phyloP scores from a whole-genome alignment of 2,797 vertebrate species.

The Aplochiton taeniatus region DNA sequence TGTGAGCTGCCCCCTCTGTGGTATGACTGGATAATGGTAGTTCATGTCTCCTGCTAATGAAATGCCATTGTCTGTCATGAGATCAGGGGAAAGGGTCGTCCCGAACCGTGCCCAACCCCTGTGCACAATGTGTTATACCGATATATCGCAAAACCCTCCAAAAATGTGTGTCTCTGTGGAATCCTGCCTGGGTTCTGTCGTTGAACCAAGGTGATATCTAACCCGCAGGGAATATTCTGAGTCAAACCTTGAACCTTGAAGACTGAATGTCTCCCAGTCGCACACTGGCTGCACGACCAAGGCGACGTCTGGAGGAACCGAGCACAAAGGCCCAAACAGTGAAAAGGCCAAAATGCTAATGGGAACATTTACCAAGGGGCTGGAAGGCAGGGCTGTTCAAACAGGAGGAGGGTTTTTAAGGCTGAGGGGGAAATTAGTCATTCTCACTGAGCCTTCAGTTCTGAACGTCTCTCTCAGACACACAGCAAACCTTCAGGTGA shows the following conservation, averaged over 20 bases:
- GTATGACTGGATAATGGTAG: constrained; percentile 69
- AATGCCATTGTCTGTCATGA: constrained; percentile 77
- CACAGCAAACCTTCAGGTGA: not conserved
- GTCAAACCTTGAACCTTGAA: too few species aligned
- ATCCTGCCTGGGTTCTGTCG: too few species aligned
- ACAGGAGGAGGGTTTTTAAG: constrained; percentile 65
- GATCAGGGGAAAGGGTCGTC: constrained; percentile 69
- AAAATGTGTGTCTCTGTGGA: too few species aligned
- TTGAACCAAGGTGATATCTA: too few species aligned
- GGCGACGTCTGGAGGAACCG: too few species aligned
- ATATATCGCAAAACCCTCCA: too few species aligned
- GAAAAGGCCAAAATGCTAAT: constrained; percentile 86
- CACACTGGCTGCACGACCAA: too few species aligned
- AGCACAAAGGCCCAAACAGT: constrained; percentile 55
- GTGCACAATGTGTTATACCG: constrained; percentile 28
- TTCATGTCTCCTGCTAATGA: constrained; percentile 72
- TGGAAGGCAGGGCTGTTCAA: constrained; percentile 70
- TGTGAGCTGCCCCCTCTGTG: constrained; percentile 66
- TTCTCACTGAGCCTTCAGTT: constrained; percentile 41
- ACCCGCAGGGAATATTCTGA: too few species aligned
- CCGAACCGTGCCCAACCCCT: too few species aligned
- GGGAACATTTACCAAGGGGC: constrained; percentile 77
- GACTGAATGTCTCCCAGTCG: too few species aligned
- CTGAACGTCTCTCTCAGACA: not conserved
- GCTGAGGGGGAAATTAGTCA: constrained; percentile 67